Base-by-base conservation (phyloP, 1,140 invertebrate genomes). In the Daktulosphaira vitifoliae region DNA sequence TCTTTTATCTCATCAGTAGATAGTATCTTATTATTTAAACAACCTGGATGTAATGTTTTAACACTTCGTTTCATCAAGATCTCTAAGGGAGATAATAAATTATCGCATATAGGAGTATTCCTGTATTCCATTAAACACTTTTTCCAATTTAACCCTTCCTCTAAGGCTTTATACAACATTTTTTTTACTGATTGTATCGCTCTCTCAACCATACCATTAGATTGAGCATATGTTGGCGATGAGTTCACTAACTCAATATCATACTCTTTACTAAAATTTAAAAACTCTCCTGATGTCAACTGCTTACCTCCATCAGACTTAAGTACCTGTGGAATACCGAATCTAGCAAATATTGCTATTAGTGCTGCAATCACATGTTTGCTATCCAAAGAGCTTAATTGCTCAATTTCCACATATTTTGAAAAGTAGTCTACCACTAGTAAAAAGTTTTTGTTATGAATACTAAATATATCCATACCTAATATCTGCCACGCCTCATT, bases 381-480 rank as follows among this genome's bases (percentile, higher is more conserved):
- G 6, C 11, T 15, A 48, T 48, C 20, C 13, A 48, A 22, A 22
- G 11, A 22, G 3, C 23, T 48, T 22, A 48, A 22, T 4, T 4
- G 23, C 2, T 9, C 11, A 22, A 48, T 48, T 15, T 48, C 46
- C 2, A 48, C 46, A 48, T 23, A 48, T 23, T 48, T 48, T 48
- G 18, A 48, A 23, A 48, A 48, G n/a, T 48, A 48, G 23, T 70
- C 68, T n/a, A 69, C 65, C 1, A 68, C 16, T 37, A 70, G 29
- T 22, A 70, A 33, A 62, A 39, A 70, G 13, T 38, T 29, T 26
- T 56, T 42, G 22, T 44, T 26, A 48, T 66, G 37, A 59, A 44
- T 49, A 13, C 66, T 16, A 52, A 70, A 66, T 23, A 69, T 33
- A 42, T 69, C 69, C 18, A 42, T 67, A 4, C 44, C 69, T 29